Evolutionary conservation across 2,888 invertebrate species (phyloP).

Genomic region (Capitulum mitella): DNA sequence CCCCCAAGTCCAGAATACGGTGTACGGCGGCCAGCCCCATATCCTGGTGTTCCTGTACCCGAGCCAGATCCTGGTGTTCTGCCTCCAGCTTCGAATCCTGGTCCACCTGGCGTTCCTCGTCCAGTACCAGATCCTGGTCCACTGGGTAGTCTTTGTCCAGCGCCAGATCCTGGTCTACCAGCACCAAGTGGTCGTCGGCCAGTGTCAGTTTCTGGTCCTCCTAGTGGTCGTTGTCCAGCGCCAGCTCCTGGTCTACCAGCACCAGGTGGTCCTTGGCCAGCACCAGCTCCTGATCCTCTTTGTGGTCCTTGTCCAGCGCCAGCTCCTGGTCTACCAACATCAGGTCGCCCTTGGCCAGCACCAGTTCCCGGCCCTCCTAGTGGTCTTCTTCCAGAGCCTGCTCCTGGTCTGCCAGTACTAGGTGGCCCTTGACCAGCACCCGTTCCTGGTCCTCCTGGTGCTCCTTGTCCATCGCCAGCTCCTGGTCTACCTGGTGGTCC

Average conservation of each 20-base stretch:
- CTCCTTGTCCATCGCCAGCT: background rate
- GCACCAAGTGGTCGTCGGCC: too few relatives aligned
- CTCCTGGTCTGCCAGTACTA: too few relatives aligned
- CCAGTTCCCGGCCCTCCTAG: too few relatives aligned
- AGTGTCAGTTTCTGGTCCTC: background rate
- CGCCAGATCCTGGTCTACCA: background rate
- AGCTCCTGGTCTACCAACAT: too few relatives aligned
- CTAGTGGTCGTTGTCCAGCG: too few relatives aligned
- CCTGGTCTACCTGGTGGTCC: background rate
- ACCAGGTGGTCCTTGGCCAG: background rate
- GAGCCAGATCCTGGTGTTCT: too few relatives aligned
- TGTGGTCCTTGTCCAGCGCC: too few relatives aligned
- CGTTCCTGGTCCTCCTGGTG: too few relatives aligned
- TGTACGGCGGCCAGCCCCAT: background rate
- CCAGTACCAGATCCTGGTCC: background rate
- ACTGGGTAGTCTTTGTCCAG: background rate
- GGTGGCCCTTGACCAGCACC: too few relatives aligned
- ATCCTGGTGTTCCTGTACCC: background rate
- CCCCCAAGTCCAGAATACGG: background rate
- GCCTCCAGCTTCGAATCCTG: too few relatives aligned
- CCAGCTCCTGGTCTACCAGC: background rate
- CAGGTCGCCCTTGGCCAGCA: background rate
- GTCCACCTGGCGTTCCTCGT: background rate
- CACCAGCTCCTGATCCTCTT: too few relatives aligned
- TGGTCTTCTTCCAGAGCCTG: too few relatives aligned